Conservation (phyloP, 2,888 invertebrate genomes). For the Schizotus pectinicornis region DNA sequence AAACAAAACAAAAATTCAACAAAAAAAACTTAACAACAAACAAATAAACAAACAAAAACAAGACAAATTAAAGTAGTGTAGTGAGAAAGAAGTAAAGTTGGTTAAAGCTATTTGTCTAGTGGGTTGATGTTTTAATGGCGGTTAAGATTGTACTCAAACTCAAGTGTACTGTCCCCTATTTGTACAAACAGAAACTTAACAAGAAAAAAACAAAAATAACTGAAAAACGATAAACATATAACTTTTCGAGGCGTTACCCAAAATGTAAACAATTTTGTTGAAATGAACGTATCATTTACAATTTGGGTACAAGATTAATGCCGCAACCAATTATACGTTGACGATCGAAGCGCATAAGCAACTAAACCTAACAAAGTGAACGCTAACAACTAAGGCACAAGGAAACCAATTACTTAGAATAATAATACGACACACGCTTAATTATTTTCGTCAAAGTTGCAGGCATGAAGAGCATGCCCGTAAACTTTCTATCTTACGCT, state of each 20-base stretch:
- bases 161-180: slow-evolving; percentile 31
- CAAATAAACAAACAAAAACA: slow-evolving; percentile 15
- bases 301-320: slow-evolving; percentile 11
- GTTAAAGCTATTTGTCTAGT: slow-evolving; percentile 4
- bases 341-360: background rate
- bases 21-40: slow-evolving; percentile 27
- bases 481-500: background rate
- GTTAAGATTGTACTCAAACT: slow-evolving; percentile 26
- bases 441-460: too few species aligned
- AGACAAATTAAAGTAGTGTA: background rate
- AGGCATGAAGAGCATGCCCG: too few species aligned
- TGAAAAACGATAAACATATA: slow-evolving; percentile 6
- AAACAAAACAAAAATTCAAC: slow-evolving; percentile 22
- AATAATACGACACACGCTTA: too few species aligned
- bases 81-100: slow-evolving; percentile 6
- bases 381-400: too few species aligned
- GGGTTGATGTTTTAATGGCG: too few species aligned
- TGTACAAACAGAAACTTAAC: slow-evolving; percentile 5
- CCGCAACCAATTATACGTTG: slow-evolving; percentile 11
- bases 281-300: slow-evolving; percentile 3
- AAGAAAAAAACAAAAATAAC: background rate
- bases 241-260: slow-evolving; percentile 5
- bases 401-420: too few species aligned
- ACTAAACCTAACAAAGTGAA: slow-evolving; percentile 4
- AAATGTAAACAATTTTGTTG: slow-evolving; percentile 6